Evolutionary conservation across 2,113 vertebrate genomes (phyloP).

Genomic region (Aptenodytes forsteri): DNA sequence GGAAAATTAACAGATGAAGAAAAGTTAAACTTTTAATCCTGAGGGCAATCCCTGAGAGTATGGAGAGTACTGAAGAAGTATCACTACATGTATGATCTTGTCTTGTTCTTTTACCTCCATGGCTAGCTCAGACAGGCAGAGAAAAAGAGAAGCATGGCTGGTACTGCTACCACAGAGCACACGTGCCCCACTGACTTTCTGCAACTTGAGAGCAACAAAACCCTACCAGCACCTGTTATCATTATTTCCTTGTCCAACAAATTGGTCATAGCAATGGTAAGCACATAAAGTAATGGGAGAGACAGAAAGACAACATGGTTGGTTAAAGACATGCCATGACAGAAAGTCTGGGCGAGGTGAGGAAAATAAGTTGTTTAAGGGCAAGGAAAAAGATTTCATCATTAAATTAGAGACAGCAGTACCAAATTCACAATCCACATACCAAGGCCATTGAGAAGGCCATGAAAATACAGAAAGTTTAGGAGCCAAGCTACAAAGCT

Average conservation of each 20-base stretch:
- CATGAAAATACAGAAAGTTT: neutral
- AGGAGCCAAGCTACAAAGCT: neutral
- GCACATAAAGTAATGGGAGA: neutral
- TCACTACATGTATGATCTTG: neutral
- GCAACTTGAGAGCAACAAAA: neutral
- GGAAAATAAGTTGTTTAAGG: neutral
- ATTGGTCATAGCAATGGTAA: neutral
- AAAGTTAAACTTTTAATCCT: neutral
- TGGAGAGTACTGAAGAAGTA: neutral
- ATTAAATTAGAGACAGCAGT: neutral
- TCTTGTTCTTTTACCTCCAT: neutral
- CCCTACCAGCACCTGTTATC: neutral
- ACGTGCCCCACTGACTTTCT: neutral
- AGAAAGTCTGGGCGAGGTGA: neutral
- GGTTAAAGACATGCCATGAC: neutral
- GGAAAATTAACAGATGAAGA: neutral
- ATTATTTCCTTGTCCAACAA: neutral
- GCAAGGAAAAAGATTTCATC: neutral
- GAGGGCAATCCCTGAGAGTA: neutral
- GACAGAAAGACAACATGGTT: neutral
- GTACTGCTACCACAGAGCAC: neutral
- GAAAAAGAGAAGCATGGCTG: neutral
- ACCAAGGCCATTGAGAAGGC: neutral
- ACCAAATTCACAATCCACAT: neutral
- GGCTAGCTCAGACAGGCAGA: neutral